Percentiles rank a stretch among this genome's conserved stretches.
Conservation (phyloP, 2,113 vertebrate genomes). For the Oncorhynchus masou region DNA sequence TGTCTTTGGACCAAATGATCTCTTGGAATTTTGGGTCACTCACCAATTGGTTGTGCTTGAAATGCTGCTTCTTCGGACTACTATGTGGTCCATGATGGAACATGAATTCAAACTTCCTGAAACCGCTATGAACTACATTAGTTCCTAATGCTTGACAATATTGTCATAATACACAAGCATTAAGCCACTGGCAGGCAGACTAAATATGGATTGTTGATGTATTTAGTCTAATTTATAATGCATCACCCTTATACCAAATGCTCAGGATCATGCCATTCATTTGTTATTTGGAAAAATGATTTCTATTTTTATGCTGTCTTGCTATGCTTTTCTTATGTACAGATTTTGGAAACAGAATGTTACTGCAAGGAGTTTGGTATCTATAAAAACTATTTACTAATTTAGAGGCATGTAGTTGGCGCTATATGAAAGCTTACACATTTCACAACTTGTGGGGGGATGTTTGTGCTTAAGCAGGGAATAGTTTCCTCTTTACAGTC, state of each 20-base stretch:
- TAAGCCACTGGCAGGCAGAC: not conserved
- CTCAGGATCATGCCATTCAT: not conserved
- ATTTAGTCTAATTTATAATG: no score
- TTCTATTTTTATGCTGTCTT: not conserved
- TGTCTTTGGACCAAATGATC: conserved; percentile 6
- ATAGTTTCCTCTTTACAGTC: not conserved
- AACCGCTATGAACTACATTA: not conserved
- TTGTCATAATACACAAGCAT: not conserved
- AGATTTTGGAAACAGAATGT: not conserved
- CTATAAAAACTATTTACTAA: not conserved
- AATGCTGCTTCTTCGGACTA: not conserved
- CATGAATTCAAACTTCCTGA: not conserved
- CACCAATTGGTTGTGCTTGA: not conserved
- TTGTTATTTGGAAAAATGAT: not conserved
- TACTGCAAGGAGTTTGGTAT: not conserved
- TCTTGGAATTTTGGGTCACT: not conserved
- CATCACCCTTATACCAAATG: no score
- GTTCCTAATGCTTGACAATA: not conserved
- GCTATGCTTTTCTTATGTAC: not conserved
- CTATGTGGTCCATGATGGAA: not conserved
- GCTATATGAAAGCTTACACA: not conserved
- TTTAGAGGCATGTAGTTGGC: not conserved
- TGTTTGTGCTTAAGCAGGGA: not conserved
- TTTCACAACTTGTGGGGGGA: not conserved
- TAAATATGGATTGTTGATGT: not conserved